These are phyloP conservation scores for Probosciger aterrimus DNA, from an alignment of 2,113 vertebrate species.

Conservation along the genomic window DNA sequence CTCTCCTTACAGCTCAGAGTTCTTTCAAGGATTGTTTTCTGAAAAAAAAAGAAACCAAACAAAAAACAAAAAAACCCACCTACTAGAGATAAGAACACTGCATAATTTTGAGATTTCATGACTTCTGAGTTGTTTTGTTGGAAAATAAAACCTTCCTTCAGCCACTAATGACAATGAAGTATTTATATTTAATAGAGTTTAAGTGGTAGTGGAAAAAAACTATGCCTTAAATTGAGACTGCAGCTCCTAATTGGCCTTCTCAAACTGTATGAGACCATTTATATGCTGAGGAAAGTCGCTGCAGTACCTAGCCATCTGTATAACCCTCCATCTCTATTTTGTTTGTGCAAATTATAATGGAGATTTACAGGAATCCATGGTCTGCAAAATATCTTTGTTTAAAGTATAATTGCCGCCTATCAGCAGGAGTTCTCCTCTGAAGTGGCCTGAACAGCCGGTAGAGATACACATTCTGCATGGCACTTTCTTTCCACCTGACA, in stretches of 20 bases:
- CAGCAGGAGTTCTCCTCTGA: neutral
- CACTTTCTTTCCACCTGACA: neutral
- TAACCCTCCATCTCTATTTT: neutral
- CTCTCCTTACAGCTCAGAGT: neutral
- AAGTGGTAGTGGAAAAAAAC: slow-evolving; percentile 35
- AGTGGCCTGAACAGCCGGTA: neutral
- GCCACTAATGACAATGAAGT: slow-evolving; percentile 30
- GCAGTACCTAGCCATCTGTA: neutral
- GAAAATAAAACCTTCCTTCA: slow-evolving; percentile 25
- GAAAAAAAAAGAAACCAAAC: neutral
- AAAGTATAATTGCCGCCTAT: neutral
- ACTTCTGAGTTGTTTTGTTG: neutral
- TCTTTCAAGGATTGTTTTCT: neutral
- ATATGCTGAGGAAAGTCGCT: neutral
- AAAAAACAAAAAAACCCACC: neutral
- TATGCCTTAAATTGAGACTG: neutral
- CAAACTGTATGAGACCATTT: neutral
- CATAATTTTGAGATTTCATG: slow-evolving; percentile 4
- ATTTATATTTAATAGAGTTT: slow-evolving; percentile 54
- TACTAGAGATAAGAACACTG: neutral
- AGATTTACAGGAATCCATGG: slow-evolving; percentile 41
- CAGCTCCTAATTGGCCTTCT: slow-evolving; percentile 14
- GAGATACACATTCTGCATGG: neutral
- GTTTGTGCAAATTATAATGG: neutral
- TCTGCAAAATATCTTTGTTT: slow-evolving; percentile 23